phyloP scores from a whole-genome alignment of 2,888 invertebrate genomes.

The Pimpla rufipes region DNA sequence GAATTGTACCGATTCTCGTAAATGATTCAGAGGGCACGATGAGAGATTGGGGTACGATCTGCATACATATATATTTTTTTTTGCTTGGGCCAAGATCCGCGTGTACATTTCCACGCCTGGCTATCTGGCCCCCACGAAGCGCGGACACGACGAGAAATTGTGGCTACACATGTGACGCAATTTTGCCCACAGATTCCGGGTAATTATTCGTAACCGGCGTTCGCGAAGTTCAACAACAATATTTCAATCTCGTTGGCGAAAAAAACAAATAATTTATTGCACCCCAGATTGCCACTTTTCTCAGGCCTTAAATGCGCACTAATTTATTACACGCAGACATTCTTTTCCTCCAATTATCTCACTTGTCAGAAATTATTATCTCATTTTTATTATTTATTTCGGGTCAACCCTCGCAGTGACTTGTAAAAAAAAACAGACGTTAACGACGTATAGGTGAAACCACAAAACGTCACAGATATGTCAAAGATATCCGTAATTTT shows the following conservation, averaged over 20 bases:
- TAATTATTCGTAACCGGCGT: background rate
- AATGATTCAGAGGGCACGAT: background rate
- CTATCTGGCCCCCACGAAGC: slow-evolving; percentile 1
- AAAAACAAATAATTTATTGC: background rate
- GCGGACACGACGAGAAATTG: background rate
- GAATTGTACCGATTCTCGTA: slow-evolving; percentile 1
- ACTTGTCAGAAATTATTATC: too few species aligned
- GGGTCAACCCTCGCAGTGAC: too few species aligned
- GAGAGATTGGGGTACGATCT: background rate
- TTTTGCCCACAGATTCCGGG: background rate
- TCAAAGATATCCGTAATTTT: too few species aligned
- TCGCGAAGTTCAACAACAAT: background rate
- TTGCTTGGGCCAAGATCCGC: background rate
- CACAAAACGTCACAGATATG: too few species aligned
- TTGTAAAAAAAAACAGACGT: too few species aligned
- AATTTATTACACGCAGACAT: too few species aligned
- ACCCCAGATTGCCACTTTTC: too few species aligned
- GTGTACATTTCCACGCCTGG: background rate
- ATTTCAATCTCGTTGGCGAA: background rate
- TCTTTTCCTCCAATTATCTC: too few species aligned
- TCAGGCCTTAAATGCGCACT: too few species aligned
- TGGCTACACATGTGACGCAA: background rate
- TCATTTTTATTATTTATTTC: too few species aligned
- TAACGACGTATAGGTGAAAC: too few species aligned
- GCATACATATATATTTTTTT: slow-evolving; percentile 1